Evolutionary conservation across 2,888 invertebrate species (phyloP).

Genomic region (Emmelina monodactyla): DNA sequence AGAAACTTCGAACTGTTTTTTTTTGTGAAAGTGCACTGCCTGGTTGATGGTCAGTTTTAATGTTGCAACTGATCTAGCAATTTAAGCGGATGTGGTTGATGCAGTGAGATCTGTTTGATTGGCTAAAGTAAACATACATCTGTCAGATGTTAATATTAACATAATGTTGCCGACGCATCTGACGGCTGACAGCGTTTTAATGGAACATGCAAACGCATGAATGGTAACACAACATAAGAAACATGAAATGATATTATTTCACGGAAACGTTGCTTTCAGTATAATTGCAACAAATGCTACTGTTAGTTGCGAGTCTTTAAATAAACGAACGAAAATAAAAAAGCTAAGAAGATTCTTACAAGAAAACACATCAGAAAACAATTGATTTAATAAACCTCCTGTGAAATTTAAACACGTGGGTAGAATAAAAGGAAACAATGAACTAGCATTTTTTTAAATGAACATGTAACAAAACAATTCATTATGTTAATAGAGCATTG

Average conservation of each 20-base stretch:
- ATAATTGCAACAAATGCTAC: not conserved
- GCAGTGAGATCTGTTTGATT: conserved; percentile 48
- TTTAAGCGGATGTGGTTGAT: conserved; percentile 35
- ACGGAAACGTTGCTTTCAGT: conserved; percentile 22
- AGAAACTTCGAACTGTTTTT: conserved; percentile 16
- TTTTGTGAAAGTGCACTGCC: conserved; percentile 34
- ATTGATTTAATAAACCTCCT: conserved; percentile 28
- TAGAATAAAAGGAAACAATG: conserved; percentile 45
- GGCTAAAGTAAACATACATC: conserved; percentile 50
- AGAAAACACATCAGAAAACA: conserved; percentile 5
- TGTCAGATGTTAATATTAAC: conserved; percentile 41
- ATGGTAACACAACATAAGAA: conserved; percentile 39
- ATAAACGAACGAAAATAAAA: no score
- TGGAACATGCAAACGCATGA: conserved; percentile 31
- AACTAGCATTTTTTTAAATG: conserved; percentile 36
- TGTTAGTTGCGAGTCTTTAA: not conserved
- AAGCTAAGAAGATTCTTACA: not conserved
- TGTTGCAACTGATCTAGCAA: conserved; percentile 24
- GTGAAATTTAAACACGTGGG: conserved; percentile 36
- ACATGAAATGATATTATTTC: conserved; percentile 45
- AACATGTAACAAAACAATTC: conserved; percentile 46
- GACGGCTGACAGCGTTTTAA: conserved; percentile 39
- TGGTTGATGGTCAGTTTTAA: conserved; percentile 38
- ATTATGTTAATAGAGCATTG: conserved; percentile 54
- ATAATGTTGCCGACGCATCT: conserved; percentile 29